Evolutionary conservation across 2,113 vertebrate genomes (phyloP), one percentile per base, ranked within the genome.

Genomic region (Melanostigma gelatinosum): DNA sequence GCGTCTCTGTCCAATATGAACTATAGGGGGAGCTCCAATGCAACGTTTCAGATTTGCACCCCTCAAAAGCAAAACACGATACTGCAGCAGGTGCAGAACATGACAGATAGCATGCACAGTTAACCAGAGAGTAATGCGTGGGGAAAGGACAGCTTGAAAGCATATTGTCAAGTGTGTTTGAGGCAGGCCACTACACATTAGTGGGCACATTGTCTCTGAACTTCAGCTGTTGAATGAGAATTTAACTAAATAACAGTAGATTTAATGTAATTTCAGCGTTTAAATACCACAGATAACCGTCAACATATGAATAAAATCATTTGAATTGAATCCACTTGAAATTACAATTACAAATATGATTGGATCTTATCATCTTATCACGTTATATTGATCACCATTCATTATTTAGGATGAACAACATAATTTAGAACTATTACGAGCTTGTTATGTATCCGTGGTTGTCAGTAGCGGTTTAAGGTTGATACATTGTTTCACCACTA

Each of bases 11-110:
- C 24, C 55, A 71, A 24, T n/a, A 46, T 75, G 71, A 72, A 20
- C 83, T 77, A 60, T 62, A 92, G 89, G 80, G 88, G 91, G 89
- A 71, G 83, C 87, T 87, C 89, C 58, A 84, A 79, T 73, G 85
- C 10, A 63, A 85, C 16, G 20, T 79, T 76, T 77, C 10, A 48
- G 9, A 63, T 32, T 7, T 66, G 29, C 29, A 27, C 13, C 15
- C 48, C 55, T 67, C 15, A 16, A 38, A 50, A 3, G 36, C 34
- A 4, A 62, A 72, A 1, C n/a, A 52, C 60, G 8, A 12, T 38
- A 1, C 61, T 70, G 8, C 8, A 24, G 10, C 54, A 55, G 54
- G n/a, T n/a, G 72, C 44, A 67, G 27, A 50, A 18, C 18, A 79
- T 1, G 1, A 16, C 3, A 34, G 42, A 58, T 9, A 34, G 4